Conservation (phyloP, 2,113 vertebrate species). For the Amazona vittata region DNA sequence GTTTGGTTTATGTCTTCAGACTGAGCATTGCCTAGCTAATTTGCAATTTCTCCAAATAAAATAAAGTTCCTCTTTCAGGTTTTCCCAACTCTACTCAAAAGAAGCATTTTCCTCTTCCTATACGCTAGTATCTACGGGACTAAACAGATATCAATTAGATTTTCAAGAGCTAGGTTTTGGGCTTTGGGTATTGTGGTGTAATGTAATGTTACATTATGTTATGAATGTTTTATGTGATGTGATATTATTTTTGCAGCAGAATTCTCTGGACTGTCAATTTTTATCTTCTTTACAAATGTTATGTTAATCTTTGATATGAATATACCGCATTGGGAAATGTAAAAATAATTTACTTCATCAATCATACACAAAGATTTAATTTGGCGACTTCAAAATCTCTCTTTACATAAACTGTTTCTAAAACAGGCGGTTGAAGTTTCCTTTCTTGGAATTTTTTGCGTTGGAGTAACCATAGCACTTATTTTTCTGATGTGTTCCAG, state of each 20-base stretch:
- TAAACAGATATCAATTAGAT: background rate
- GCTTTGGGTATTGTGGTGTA: background rate
- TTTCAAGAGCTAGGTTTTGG: background rate
- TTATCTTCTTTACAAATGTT: background rate
- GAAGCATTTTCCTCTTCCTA: slow-evolving; percentile 1
- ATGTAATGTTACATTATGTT: background rate
- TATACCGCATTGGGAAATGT: background rate
- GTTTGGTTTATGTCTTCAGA: slow-evolving; percentile 10
- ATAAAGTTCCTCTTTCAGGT: background rate
- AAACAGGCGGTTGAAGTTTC: background rate
- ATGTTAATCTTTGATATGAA: background rate
- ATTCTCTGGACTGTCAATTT: background rate
- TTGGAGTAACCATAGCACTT: slow-evolving; percentile 4
- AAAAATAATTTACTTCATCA: background rate
- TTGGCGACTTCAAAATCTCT: background rate
- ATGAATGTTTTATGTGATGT: background rate
- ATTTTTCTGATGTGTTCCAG: slow-evolving; percentile 36
- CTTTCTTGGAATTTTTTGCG: slow-evolving; percentile 12
- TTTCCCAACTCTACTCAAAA: slow-evolving; percentile 5
- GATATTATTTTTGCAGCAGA: background rate
- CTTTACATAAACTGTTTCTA: background rate
- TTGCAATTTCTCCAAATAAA: slow-evolving; percentile 5
- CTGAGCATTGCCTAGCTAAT: background rate
- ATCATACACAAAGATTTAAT: background rate
- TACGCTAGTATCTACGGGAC: background rate